phyloP scores from a whole-genome alignment of 2,113 vertebrate genomes.

The Melanocharis versteri region DNA sequence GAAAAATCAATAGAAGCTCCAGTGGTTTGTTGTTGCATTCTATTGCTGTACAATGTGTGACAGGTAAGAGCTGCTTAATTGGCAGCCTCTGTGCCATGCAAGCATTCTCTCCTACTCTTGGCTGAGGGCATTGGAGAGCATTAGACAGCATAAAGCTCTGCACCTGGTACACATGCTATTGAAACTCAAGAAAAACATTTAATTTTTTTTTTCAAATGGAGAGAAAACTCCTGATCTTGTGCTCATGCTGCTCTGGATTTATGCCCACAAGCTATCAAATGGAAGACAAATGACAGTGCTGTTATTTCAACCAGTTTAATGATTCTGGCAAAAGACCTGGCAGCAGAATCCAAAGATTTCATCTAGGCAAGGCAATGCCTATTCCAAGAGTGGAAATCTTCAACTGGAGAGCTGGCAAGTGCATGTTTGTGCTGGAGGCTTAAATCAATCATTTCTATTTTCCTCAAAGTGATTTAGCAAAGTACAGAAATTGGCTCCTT shows the following conservation, averaged over 20 bases:
- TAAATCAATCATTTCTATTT: constrained; percentile 50
- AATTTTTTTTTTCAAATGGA: background rate
- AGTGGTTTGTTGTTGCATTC: background rate
- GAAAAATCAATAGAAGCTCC: background rate
- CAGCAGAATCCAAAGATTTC: constrained; percentile 24
- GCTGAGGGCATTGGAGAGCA: background rate
- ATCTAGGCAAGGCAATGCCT: constrained; percentile 53
- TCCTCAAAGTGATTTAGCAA: constrained; percentile 33
- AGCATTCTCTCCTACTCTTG: background rate
- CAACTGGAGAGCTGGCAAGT: constrained; percentile 40
- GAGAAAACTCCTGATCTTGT: background rate
- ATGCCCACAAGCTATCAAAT: constrained; percentile 33
- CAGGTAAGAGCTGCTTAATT: background rate
- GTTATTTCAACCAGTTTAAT: constrained; percentile 49
- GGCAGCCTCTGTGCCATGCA: background rate
- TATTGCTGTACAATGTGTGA: background rate
- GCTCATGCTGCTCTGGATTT: constrained; percentile 26
- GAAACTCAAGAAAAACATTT: background rate
- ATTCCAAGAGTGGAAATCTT: constrained; percentile 57
- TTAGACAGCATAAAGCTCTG: background rate
- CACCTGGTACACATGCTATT: background rate
- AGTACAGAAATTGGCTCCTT: constrained; percentile 32
- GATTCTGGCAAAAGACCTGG: constrained; percentile 43
- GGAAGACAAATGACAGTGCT: constrained; percentile 45
- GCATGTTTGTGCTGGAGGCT: constrained; percentile 31